Percentiles rank a stretch among this genome's conserved stretches.
Conservation (phyloP, 2,888 invertebrate genomes). For the Dermolepida albohirtum region DNA sequence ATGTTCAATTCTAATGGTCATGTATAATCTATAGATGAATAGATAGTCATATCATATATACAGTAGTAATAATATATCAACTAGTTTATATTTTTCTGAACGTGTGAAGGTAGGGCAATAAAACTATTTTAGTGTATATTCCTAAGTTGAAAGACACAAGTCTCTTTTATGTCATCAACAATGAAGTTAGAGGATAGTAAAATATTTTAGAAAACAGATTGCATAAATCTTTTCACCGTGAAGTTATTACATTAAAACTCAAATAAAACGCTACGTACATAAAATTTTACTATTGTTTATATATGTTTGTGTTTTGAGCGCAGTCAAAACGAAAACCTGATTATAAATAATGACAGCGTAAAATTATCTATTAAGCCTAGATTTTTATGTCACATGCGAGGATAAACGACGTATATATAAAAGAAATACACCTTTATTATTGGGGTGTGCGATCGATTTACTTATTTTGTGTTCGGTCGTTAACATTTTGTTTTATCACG, state of each 20-base stretch:
- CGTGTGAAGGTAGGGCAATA: too few species aligned
- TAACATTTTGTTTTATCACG: not conserved
- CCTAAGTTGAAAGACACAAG: too few species aligned
- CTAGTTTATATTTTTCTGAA: too few species aligned
- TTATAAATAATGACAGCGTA: constrained; percentile 33
- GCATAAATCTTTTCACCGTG: constrained; percentile 14
- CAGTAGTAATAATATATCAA: too few species aligned
- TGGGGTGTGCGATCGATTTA: constrained; percentile 21
- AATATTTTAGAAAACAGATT: constrained; percentile 7
- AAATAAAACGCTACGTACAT: constrained; percentile 19
- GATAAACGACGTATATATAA: constrained; percentile 25
- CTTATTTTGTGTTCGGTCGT: not conserved
- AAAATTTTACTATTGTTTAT: constrained; percentile 26
- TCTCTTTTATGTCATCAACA: not conserved
- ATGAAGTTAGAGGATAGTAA: not conserved
- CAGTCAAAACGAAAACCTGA: constrained; percentile 20
- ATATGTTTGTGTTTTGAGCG: constrained; percentile 12
- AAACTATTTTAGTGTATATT: too few species aligned
- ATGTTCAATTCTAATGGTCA: too few species aligned
- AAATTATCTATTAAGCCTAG: constrained; percentile 23
- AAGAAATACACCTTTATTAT: constrained; percentile 17
- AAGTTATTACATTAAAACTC: constrained; percentile 19
- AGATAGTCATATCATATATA: too few species aligned
- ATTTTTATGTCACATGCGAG: constrained; percentile 26
- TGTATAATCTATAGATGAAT: too few species aligned